Conservation (phyloP, 2,888 invertebrate genomes). For the Pammene aurita region DNA sequence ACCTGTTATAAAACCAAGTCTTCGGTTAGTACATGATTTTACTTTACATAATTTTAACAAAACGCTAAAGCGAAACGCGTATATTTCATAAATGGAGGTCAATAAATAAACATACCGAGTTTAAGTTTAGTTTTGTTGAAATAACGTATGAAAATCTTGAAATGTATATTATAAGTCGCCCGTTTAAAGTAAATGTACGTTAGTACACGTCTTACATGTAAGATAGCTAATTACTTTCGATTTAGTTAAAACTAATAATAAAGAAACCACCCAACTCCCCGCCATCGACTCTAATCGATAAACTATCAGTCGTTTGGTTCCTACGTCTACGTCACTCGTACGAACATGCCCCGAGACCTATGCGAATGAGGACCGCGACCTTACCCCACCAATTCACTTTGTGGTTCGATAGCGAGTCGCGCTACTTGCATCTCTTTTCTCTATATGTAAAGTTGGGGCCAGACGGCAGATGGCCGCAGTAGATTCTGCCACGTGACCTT, state of each 20-base stretch:
- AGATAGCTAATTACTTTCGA: conserved; percentile 26
- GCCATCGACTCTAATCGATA: conserved; percentile 26
- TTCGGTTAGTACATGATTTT: conserved; percentile 13
- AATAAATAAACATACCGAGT: conserved; percentile 6
- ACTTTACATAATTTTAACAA: conserved; percentile 4
- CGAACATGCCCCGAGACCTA: not conserved
- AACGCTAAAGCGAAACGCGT: not conserved
- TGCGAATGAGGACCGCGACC: conserved; percentile 11
- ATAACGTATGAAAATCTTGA: conserved; percentile 8
- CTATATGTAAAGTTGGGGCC: too few species aligned
- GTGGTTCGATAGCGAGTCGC: too few species aligned
- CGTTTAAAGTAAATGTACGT: conserved; percentile 28
- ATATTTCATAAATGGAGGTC: conserved; percentile 1
- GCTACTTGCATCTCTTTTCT: too few species aligned
- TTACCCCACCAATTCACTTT: not conserved
- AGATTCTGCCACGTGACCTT: too few species aligned
- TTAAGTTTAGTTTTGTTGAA: not conserved
- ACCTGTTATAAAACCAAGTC: conserved; percentile 12
- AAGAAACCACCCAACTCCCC: conserved; percentile 28
- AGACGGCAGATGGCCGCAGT: too few species aligned
- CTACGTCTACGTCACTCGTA: conserved; percentile 17
- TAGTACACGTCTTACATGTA: conserved; percentile 32
- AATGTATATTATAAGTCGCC: conserved; percentile 12
- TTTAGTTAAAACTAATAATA: conserved; percentile 30
- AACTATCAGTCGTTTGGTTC: conserved; percentile 38